Evolutionary conservation across 2,888 invertebrate species (phyloP).

Genomic region (Cyclophora punctaria): DNA sequence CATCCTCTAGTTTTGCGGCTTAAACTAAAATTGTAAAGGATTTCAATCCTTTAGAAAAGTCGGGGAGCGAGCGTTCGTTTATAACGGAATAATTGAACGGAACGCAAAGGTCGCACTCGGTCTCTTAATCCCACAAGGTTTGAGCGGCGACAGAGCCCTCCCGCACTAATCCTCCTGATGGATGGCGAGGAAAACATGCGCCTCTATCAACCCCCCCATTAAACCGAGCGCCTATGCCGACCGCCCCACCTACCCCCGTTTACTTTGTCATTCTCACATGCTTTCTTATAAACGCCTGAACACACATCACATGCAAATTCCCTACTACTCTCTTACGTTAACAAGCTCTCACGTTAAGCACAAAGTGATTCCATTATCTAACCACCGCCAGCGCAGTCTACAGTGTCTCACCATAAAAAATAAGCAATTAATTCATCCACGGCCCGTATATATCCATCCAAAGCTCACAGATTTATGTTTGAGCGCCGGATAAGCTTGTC

Average conservation of each 20-base stretch:
- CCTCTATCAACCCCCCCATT: constrained; percentile 25
- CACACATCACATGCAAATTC: too few species aligned
- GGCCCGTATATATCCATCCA: too few species aligned
- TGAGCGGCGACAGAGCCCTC: constrained; percentile 27
- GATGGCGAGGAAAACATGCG: constrained; percentile 22
- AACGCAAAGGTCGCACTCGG: constrained; percentile 27
- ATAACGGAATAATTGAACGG: constrained; percentile 34
- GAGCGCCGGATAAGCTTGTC: neutral
- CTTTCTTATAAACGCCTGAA: constrained; percentile 1
- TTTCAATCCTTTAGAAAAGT: constrained; percentile 6
- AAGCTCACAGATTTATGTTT: too few species aligned
- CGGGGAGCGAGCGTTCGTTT: constrained; percentile 19
- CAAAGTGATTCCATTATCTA: too few species aligned
- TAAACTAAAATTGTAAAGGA: constrained; percentile 6
- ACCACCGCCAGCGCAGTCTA: too few species aligned
- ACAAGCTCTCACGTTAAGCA: too few species aligned
- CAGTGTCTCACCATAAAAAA: too few species aligned
- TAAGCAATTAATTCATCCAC: too few species aligned
- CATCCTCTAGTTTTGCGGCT: neutral
- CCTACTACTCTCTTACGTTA: too few species aligned
- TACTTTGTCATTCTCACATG: constrained; percentile 10
- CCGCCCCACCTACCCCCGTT: constrained; percentile 14
- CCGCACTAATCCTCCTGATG: constrained; percentile 41
- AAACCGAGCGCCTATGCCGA: constrained; percentile 14
- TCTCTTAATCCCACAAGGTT: constrained; percentile 39